Evolutionary conservation across 2,888 invertebrate species (phyloP).

Genomic region (Drosophila flavopinicola): DNA sequence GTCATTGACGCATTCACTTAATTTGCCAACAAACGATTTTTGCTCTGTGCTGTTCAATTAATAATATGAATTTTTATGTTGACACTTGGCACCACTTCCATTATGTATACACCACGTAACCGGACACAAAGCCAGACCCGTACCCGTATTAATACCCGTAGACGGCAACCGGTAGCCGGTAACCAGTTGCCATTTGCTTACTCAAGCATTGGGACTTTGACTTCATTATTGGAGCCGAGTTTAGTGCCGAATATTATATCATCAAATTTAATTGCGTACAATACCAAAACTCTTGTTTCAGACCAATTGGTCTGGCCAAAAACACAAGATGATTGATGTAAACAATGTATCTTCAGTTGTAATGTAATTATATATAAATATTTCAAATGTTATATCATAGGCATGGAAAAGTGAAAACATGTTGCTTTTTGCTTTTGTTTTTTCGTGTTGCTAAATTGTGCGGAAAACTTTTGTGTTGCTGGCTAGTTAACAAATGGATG

Average conservation of each 20-base stretch:
- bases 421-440: constrained; percentile 10
- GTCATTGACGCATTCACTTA: constrained; percentile 50
- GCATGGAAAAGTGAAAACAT: constrained; percentile 43
- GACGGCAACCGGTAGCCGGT: constrained; percentile 5
- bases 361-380: constrained; percentile 23
- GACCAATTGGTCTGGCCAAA: constrained; percentile 38
- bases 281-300: constrained; percentile 18
- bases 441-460: constrained; percentile 37
- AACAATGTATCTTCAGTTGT: constrained; percentile 3
- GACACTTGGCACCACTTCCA: constrained; percentile 54
- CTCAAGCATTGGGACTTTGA: constrained; percentile 27
- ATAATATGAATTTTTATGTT: constrained; percentile 50
- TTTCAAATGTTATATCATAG: constrained; percentile 36
- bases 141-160: not conserved
- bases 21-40: constrained; percentile 47
- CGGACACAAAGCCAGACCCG: constrained; percentile 17
- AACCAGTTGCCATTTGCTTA: constrained; percentile 35
- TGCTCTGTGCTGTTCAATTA: constrained; percentile 39
- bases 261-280: constrained; percentile 40
- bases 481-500: constrained; percentile 32
- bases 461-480: constrained; percentile 36
- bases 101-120: constrained; percentile 42
- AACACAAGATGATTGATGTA: constrained; percentile 30
- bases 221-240: constrained; percentile 18
- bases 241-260: constrained; percentile 38